Evolutionary conservation across 2,797 vertebrate genomes (phyloP), one percentile per base, ranked within the genome.

Genomic region (Gastrophryne carolinensis): DNA sequence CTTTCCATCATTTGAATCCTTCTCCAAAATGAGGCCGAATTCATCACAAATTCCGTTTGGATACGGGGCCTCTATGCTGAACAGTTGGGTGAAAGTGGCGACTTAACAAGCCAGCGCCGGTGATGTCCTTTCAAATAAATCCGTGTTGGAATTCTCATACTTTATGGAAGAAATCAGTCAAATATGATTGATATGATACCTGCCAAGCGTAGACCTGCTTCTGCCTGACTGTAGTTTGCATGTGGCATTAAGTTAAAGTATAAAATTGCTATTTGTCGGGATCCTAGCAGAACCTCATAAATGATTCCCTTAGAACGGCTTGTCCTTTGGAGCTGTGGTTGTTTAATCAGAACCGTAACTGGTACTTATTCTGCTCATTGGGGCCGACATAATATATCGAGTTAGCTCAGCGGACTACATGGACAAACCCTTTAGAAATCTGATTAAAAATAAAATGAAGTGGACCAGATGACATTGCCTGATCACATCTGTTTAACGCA

Each of bases 221-320:
- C 24, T 29, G 23, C 23, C 34, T 27, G 57, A 19, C 50, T 13
- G 35, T 10, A 21, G 2, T 19, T 65, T 12, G 13, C 8, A 17
- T 24, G 21, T n/a, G 10, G 37, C 52, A 21, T 74, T 62, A 41
- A 30, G 15, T 34, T 4, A 21, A 50, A 32, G 10, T 26, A 41
- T 23, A 32, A 65, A 21, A 56, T 29, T 41, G 32, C 21, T 12
- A 37, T 41, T 52, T 75, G 63, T 26, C 32, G 52, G 15, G 7
- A 12, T 24, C 39, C 63, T 29, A 37, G n/a, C n/a, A 21, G 23
- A 30, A 52, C 13, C 52, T 50, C 53, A 67, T 75, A 49, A 47
- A 74, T 66, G 26, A 74, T 74, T 63, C 72, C 15, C 37, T 57
- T 12, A 66, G 47, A 49, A 37, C 5, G 29, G 34, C 47, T 21